phyloP scores from a whole-genome alignment of 1,140 invertebrate species.

The Drosophila pseudoobscura region DNA sequence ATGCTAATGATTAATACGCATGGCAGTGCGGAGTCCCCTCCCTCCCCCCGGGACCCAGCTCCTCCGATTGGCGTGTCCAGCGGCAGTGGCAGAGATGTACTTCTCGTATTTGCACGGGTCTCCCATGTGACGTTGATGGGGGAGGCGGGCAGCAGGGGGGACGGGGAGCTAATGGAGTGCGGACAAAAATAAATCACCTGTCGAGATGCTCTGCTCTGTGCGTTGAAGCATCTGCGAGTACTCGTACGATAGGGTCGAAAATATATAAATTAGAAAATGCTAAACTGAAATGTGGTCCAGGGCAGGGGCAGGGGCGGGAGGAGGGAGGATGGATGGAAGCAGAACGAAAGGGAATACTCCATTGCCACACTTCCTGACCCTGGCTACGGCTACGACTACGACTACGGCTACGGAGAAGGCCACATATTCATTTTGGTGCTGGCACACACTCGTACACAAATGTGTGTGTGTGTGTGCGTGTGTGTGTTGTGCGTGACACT shows the following conservation, averaged over 20 bases:
- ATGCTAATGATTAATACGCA: slow-evolving; percentile 73
- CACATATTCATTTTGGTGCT: slow-evolving; percentile 13
- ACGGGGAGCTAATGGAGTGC: slow-evolving; percentile 46
- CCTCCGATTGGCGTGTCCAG: slow-evolving; percentile 23
- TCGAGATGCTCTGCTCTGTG: slow-evolving; percentile 1
- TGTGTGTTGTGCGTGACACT: slow-evolving; percentile 55
- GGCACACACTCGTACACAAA: slow-evolving; percentile 6
- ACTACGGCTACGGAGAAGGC: slow-evolving; percentile 38
- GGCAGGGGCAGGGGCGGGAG: not conserved
- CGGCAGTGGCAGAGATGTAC: slow-evolving; percentile 26
- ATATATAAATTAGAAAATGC: slow-evolving; percentile 49
- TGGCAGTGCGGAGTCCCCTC: not conserved
- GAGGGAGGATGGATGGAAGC: slow-evolving; percentile 19
- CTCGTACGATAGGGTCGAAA: slow-evolving; percentile 25
- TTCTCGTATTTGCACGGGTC: slow-evolving; percentile 4
- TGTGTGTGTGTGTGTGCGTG: slow-evolving; percentile 25
- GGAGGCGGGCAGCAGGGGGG: not conserved
- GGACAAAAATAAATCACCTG: slow-evolving; percentile 56
- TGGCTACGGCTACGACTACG: slow-evolving; percentile 40
- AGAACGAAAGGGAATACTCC: slow-evolving; percentile 46
- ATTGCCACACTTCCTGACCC: slow-evolving; percentile 74
- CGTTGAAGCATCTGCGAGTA: too few relatives aligned
- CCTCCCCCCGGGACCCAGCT: too few relatives aligned
- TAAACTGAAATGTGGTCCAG: slow-evolving; percentile 18
- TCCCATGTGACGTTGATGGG: too few relatives aligned